Evolutionary conservation across 2,888 invertebrate genomes (phyloP).

Genomic region (Dasypogon diadema): DNA sequence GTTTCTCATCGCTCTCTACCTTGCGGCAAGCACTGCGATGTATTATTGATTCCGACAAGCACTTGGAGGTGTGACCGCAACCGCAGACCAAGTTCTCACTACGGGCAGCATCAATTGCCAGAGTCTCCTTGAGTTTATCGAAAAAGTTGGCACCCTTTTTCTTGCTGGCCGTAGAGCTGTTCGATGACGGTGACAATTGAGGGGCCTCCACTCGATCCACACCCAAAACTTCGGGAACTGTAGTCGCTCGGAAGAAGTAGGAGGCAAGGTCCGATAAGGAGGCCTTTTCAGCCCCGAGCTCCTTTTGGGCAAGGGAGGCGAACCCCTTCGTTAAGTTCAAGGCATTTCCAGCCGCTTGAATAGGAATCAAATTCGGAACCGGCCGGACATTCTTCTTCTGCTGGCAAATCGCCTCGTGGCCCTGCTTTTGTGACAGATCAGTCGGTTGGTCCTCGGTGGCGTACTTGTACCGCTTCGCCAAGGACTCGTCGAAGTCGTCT

Average conservation of each 20-base stretch:
- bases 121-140: slow-evolving; percentile 82
- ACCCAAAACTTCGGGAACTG: slow-evolving; percentile 59
- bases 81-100: slow-evolving; percentile 77
- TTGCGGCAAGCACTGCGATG: slow-evolving; percentile 79
- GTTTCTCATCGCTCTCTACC: slow-evolving; percentile 63
- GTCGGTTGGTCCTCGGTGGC: slow-evolving; percentile 66
- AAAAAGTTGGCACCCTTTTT: slow-evolving; percentile 80
- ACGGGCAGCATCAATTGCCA: slow-evolving; percentile 75
- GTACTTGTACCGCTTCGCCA: slow-evolving; percentile 64
- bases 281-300: slow-evolving; percentile 68
- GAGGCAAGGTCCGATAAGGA: slow-evolving; percentile 73
- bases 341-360: slow-evolving; percentile 69
- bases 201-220: slow-evolving; percentile 57
- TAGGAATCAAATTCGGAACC: slow-evolving; percentile 82
- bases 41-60: slow-evolving; percentile 83
- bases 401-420: background rate
- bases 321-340: slow-evolving; percentile 66
- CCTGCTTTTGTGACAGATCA: slow-evolving; percentile 65
- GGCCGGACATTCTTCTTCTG: slow-evolving; percentile 72
- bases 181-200: slow-evolving; percentile 63
- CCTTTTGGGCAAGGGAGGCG: slow-evolving; percentile 67
- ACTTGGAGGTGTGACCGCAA: slow-evolving; percentile 84
- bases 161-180: slow-evolving; percentile 59
- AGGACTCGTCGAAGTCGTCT: slow-evolving; percentile 65
- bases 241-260: slow-evolving; percentile 64